Percentiles rank a stretch among this genome's conserved stretches.
These are phyloP conservation scores for Hippocampus mohnikei DNA, from an alignment of 2,113 vertebrate genomes.

Conservation along the genomic window DNA sequence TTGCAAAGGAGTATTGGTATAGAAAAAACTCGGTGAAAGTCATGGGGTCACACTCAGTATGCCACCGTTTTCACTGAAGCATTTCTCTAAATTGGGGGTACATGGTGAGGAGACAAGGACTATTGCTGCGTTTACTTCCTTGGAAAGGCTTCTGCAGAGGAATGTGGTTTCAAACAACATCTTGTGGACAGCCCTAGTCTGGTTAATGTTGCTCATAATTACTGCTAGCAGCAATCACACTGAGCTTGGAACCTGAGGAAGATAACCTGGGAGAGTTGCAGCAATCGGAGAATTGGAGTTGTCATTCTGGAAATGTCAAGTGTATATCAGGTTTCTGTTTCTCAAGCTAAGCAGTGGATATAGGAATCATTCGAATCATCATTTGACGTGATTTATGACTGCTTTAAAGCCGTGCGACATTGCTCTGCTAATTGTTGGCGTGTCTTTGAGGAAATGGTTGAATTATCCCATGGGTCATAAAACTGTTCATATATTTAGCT, in stretches of 20 bases:
- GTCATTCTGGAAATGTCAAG: slow-evolving; percentile 30
- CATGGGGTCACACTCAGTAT: slow-evolving; percentile 27
- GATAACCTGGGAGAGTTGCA: slow-evolving; percentile 25
- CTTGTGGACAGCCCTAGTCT: slow-evolving; percentile 43
- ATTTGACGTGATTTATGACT: slow-evolving; percentile 43
- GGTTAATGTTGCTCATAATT: slow-evolving; percentile 60
- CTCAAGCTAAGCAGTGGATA: slow-evolving; percentile 19
- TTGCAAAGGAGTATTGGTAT: slow-evolving; percentile 24
- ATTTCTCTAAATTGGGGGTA: slow-evolving; percentile 30
- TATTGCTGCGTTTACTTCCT: slow-evolving; percentile 23
- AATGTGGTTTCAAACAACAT: slow-evolving; percentile 40
- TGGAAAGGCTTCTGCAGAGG: slow-evolving; percentile 27
- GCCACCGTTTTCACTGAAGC: slow-evolving; percentile 25
- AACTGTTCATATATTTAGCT: no score
- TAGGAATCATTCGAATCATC: slow-evolving; percentile 21
- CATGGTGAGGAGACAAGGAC: slow-evolving; percentile 20
- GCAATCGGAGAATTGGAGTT: slow-evolving; percentile 30
- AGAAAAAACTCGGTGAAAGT: slow-evolving; percentile 28
- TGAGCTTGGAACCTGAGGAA: slow-evolving; percentile 33
- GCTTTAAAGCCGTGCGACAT: slow-evolving; percentile 24
- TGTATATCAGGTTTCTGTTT: slow-evolving; percentile 51
- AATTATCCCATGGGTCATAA: slow-evolving; percentile 17
- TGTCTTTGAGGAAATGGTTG: background rate
- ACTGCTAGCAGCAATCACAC: slow-evolving; percentile 51
- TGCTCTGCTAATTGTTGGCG: slow-evolving; percentile 10